Conservation (phyloP, 2,797 vertebrate species). For the Melanotaenia pygmaea region DNA sequence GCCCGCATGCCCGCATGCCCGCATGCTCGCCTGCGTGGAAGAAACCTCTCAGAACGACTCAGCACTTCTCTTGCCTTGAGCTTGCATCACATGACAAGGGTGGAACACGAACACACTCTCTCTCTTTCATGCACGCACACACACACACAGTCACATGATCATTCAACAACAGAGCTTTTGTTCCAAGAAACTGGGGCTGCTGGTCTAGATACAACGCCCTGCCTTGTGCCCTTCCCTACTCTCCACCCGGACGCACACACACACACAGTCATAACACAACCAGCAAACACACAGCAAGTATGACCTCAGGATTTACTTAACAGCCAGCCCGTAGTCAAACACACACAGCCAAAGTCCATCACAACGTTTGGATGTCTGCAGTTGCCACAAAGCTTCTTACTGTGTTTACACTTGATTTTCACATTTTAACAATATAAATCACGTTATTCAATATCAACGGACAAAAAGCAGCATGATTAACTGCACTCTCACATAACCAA, state of each 20-base stretch:
- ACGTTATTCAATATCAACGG: neutral
- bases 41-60: conserved; percentile 71
- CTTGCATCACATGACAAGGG: conserved; percentile 79
- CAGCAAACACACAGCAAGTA: conserved; percentile 31
- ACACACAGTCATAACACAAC: conserved; percentile 36
- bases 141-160: conserved; percentile 78
- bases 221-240: conserved; percentile 71
- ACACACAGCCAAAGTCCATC: conserved; percentile 13
- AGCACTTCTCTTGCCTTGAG: conserved; percentile 75
- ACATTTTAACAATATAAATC: neutral
- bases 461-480: neutral
- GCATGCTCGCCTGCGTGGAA: conserved; percentile 50
- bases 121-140: conserved; percentile 41
- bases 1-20: conserved; percentile 29
- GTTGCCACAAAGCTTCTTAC: neutral
- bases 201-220: conserved; percentile 77
- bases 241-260: conserved; percentile 34
- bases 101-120: conserved; percentile 56
- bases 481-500: neutral
- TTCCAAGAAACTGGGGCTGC: conserved; percentile 72
- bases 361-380: neutral
- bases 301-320: conserved; percentile 46
- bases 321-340: conserved; percentile 3
- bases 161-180: conserved; percentile 83
- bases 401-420: neutral